Evolutionary conservation across 2,113 vertebrate genomes (phyloP), one percentile per base, ranked within the genome.

Genomic region (Mohoua ochrocephala): DNA sequence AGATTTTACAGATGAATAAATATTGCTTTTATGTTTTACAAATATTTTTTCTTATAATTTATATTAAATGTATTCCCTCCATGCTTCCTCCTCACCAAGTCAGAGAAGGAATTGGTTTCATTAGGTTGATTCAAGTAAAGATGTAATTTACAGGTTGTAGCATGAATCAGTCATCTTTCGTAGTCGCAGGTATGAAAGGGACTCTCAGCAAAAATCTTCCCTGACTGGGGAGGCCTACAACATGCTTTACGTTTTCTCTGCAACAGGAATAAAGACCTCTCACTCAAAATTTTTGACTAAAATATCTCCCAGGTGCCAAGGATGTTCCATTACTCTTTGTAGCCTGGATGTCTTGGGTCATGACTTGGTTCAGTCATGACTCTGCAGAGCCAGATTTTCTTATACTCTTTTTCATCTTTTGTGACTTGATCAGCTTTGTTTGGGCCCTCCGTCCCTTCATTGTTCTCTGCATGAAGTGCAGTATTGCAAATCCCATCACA

Each of bases 141-240:
- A 47, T 61, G 20, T 18, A 23, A 56, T 64, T 60, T 50, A 52
- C 7, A 28, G 14, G 6, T 68, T 89, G 28, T 41, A 22, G 7
- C 8, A 28, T 22, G 13, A 69, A 60, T 56, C 20, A 39, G 12
- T 13, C 49, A 17, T 61, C 16, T 78, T 69, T 59, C 1, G 1
- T 24, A 39, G 31, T 10, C 3, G 0, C 13, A 76, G 14, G 24
- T n/a, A 57, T 3, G 24, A 83, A 63, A 79, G 3, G 1, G 10
- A 59, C 12, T 57, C 30, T 56, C 33, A 57, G 11, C 8, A 67
- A 70, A 79, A 80, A 28, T 71, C 10, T 70, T 31, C 21, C 19
- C 19, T 28, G 33, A 10, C 2, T 50, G 9, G 3, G 30, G 10
- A 52, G 27, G 50, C 11, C 26, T 67, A 42, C 23, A 67, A 44